These are phyloP conservation scores for Dipodomys stephensi DNA, from an alignment of 2,113 vertebrate genomes.

Conservation along the genomic window DNA sequence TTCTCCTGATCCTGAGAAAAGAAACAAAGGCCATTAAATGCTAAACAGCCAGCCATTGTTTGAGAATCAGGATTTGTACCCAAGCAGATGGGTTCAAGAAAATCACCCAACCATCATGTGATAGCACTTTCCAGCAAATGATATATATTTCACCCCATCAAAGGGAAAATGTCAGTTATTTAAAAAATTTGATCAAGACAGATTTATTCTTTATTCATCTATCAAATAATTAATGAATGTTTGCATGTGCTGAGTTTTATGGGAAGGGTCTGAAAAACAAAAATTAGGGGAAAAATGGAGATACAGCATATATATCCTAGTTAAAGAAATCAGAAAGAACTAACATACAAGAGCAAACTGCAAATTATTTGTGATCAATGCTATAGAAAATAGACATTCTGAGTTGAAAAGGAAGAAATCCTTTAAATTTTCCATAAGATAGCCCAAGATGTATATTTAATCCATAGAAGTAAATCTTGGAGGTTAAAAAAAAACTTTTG, in stretches of 20 bases:
- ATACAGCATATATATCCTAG: no score
- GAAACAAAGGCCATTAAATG: not conserved
- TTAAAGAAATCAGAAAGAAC: not conserved
- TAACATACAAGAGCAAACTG: not conserved
- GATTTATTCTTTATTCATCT: not conserved
- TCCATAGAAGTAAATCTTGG: not conserved
- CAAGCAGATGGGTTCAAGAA: not conserved
- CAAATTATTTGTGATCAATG: not conserved
- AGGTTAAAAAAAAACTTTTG: not conserved
- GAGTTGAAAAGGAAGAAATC: not conserved
- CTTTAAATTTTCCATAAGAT: not conserved
- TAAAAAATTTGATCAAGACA: not conserved
- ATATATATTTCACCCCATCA: not conserved
- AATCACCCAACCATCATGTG: not conserved
- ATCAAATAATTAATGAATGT: constrained; percentile 17
- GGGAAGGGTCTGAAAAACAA: not conserved
- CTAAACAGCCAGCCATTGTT: not conserved
- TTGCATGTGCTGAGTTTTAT: not conserved
- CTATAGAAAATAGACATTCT: not conserved
- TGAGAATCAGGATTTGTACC: not conserved
- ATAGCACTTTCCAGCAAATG: not conserved
- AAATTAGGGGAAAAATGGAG: not conserved
- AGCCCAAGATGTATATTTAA: not conserved
- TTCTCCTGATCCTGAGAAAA: not conserved
- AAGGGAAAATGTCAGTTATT: not conserved